Base-by-base conservation (phyloP, 1,140 invertebrate genomes). In the Zophobas morio region DNA sequence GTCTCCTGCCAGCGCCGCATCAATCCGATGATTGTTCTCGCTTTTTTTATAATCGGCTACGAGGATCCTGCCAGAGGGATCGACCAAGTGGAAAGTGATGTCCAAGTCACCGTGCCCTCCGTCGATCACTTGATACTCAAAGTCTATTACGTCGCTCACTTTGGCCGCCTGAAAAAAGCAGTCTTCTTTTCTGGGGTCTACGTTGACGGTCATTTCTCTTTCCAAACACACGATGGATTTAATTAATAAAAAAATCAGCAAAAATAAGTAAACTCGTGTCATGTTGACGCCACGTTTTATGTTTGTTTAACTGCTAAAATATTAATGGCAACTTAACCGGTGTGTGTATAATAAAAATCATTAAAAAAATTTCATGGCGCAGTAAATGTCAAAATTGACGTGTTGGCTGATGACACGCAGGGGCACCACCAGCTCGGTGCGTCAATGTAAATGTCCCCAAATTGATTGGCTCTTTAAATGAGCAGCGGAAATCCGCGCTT, bases 81-180 rank as follows among this genome's bases (percentile, higher is more conserved):
- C 90, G 0, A 88, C 80, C 35, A 95, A 78, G 60, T 89, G 88
- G 85, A 95, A 94, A 37, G 90, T 93, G n/a, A 95, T 92, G 84
- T 95, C 94, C 76, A 95, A 84, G 76, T 95, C 93, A 0, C 94
- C 94, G 76, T 93, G 91, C 0, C 90, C 89, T 34, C 94, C 92
- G 84, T 94, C 92, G 82, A 95, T 94, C 0, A 94, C 93, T 89
- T 94, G 93, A 85, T 94, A 95, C 83, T 94, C 93, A 37, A 94
- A 86, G 82, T 94, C 93, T 71, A 94, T 89, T 1, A 87, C 86
- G 84, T 92, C 89, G n/a, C 89, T 88, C 33, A 85, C 82, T 78
- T 88, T 88, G 0, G 91, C 90, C 53, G 84, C 84, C 80, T 94
- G 91, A 84, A 89, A 94, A 81, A 94, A 93, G 82, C 94, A 95